Evolutionary conservation across 1,140 invertebrate genomes (phyloP), one percentile per base, ranked within the genome.

Genomic region (Drosophila kohkoa): DNA sequence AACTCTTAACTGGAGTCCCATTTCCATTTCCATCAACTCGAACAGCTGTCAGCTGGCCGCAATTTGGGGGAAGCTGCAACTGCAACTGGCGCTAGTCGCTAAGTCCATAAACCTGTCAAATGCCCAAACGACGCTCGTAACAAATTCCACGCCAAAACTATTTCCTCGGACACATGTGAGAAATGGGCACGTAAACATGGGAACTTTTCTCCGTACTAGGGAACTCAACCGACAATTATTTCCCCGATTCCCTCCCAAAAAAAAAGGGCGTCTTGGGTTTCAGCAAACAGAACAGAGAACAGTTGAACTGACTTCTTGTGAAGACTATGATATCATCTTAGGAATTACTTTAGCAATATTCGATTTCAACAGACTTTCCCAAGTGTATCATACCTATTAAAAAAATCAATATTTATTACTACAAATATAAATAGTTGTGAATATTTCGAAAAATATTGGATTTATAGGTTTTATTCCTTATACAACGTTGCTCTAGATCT

Each of bases 31-130:
- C 52, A 55, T 64, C 60, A 65, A 45, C 45, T 48, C 41, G 30
- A 38, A 1, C 68, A 71, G 68, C 69, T 65, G 62, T 57, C 69
- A 71, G 69, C 69, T 62, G 46, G 60, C 46, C 15, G 46, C 5
- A 16, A 32, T 28, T 41, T 13, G 13, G 30, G 32, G 30, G 10
- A 64, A 64, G 7, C 35, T 57, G 54, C 54, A 41, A 57, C 35
- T 13, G 65, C 54, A 48, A n/a, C 67, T 70, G 57, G 66, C 66
- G 57, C 66, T 69, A 62, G 66, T 49, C 66, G 51, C 15, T 25
- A 25, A 25, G 66, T 2, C 45, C 48, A 59, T 60, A 43, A 51
- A 67, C 46, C 0, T 8, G 54, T 28, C 28, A 48, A 68, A 41
- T 69, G 8, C 8, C 38, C 11, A 43, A 32, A 25, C 20, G 20